Base-by-base conservation (phyloP, 1,140 invertebrate genomes). In the Manduca sexta region DNA sequence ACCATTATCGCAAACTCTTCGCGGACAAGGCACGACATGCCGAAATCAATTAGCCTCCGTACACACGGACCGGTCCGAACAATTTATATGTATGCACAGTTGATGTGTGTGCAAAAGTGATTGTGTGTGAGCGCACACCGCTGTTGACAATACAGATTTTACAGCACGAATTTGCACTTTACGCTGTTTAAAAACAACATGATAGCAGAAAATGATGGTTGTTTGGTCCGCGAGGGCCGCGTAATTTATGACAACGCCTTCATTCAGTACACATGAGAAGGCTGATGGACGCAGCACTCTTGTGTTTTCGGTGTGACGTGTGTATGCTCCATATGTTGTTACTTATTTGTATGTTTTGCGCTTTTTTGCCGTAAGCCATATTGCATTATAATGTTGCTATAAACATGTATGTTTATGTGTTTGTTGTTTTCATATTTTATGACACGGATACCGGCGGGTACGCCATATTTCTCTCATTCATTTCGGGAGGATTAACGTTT, bases 11-110 rank as follows among this genome's bases (percentile, higher is more conserved):
- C 31, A 56, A 60, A 68, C 57, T 59, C 57, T 61, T 64, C 48
- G 40, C 48, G 33, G 59, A 60, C 46, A 55, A 58, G 54, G 47
- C 59, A 60, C 54, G 59, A 61, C 57, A 52, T 52, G 53, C 64
- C 54, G 65, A 69, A 77, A 68, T 71, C 74, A 74, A 77, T 77
- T 77, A 77, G 67, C 62, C 56, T 62, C n/a, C 18, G 54, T 56
- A 74, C 57, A 74, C 74, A 77, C 50, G 55, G 61, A 56, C 50
- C 45, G 41, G 12, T 45, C 51, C 33, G 65, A 57, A 61, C 59
- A 61, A 66, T 69, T 70, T 74, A 61, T 68, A 59, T 70, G 60
- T 71, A 53, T 68, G 51, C 52, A 42, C 55, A 59, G 38, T 54
- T 48, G 55, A 71, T 74, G 63, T 70, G 67, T 70, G 62, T 61